Evolutionary conservation across 2,888 invertebrate species (phyloP), one percentile per base, ranked within the genome.

Genomic region (Drosophila bunnanda): DNA sequence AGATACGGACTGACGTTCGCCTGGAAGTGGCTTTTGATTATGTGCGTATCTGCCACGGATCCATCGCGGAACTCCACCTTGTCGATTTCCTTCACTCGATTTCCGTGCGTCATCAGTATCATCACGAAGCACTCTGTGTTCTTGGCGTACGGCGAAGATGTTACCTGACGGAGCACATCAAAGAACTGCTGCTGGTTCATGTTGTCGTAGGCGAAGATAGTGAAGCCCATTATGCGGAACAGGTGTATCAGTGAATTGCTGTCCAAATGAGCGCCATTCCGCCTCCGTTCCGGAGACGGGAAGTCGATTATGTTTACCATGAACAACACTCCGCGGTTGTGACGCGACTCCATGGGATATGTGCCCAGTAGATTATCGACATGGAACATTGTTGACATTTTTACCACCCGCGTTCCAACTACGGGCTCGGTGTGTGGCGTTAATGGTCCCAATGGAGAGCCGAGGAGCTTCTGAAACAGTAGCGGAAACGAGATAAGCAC

Each of bases 31-130:
- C 94, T 92, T 34, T 95, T 91, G 79, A 96, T 93, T 52, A 93
- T 92, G 22, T 93, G 92, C 34, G 94, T 93, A 68, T 93, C 90
- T 58, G 94, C 89, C 22, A 92, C 88, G 8, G 92, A 80, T 30
- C 94, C 94, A 91, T 96, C 95, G 66, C 91, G 91, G 80, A 95
- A 94, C 82, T 93, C 92, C 75, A 96, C 93, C 87, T 93, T 93
- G 89, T 94, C 94, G 58, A 93, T 92, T 61, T 91, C 90, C 8
- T 92, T 91, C 4, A 25, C 25, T 56, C 92, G 92, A 83, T 93
- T 93, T 0, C 96, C 96, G 90, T 96, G 96, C 62, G 95, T 95
- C 92, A 95, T 95, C 61, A 96, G 93, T 78, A 94, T 94, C 75
- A 95, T 92, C 77, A 95, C 93, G 90, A 95, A 94, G 80, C 95